Percentiles rank a stretch among this genome's conserved stretches.
Evolutionary conservation across 1,140 invertebrate species (phyloP).

Genomic region (Cepaea nemoralis): DNA sequence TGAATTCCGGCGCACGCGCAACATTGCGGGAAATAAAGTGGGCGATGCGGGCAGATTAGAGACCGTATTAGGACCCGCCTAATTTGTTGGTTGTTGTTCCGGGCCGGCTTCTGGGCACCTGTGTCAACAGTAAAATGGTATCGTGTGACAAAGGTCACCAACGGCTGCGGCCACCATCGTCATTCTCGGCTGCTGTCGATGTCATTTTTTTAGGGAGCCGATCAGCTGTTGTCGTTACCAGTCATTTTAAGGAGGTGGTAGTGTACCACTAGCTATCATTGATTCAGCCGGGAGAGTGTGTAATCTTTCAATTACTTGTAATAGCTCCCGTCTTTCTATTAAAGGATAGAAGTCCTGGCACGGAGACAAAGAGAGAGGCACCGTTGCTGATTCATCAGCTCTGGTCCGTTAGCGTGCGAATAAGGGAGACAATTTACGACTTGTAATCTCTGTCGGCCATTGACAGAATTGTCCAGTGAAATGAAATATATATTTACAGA

Average conservation of each 20-base stretch:
- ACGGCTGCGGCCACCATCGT: background rate
- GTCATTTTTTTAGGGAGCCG: constrained; percentile 9
- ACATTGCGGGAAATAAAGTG: constrained; percentile 22
- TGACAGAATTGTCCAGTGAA: too few relatives aligned
- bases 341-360: background rate
- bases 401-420: too few relatives aligned
- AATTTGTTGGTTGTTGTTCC: constrained; percentile 25
- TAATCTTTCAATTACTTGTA: constrained; percentile 5
- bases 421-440: background rate
- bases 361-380: background rate
- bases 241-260: background rate
- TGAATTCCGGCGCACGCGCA: constrained; percentile 30
- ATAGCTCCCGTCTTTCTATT: background rate
- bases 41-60: constrained; percentile 34
- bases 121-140: constrained; percentile 30
- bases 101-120: constrained; percentile 20
- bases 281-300: background rate
- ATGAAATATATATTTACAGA: too few relatives aligned
- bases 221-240: background rate
- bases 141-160: constrained; percentile 4
- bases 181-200: background rate
- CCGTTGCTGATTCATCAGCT: background rate
- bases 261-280: background rate
- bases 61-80: constrained; percentile 5
- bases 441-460: too few relatives aligned